These are phyloP conservation scores for Drosophila lacertosa DNA, from an alignment of 1,140 invertebrate species.

Conservation along the genomic window DNA sequence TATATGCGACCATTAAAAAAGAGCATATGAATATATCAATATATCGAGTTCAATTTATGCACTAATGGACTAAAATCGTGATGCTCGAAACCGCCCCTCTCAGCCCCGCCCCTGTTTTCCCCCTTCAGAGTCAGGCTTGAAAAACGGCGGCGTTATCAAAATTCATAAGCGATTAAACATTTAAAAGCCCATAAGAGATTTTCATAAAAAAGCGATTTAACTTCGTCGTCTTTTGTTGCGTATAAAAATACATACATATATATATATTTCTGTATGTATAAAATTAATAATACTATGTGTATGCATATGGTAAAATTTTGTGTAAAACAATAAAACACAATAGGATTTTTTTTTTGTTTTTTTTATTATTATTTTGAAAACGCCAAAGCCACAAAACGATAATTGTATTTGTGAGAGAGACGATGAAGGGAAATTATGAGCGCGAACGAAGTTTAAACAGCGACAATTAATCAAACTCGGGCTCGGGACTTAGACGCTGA, in stretches of 20 bases:
- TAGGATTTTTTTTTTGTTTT: conserved; percentile 36
- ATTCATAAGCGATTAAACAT: conserved; percentile 82
- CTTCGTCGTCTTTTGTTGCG: conserved; percentile 42
- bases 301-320: conserved; percentile 12
- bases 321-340: conserved; percentile 68
- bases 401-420: conserved; percentile 61
- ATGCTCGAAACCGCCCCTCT: not conserved
- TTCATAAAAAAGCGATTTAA: conserved; percentile 81
- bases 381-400: conserved; percentile 65
- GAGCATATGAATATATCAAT: conserved; percentile 8
- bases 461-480: conserved; percentile 72
- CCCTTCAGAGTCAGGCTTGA: conserved; percentile 30
- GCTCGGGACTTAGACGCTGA: conserved; percentile 35
- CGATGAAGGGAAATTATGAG: conserved; percentile 69
- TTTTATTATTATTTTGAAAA: conserved; percentile 48
- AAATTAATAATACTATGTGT: conserved; percentile 10
- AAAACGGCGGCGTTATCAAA: conserved; percentile 59
- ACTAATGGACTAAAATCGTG: conserved; percentile 1
- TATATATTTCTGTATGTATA: conserved; percentile 15
- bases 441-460: conserved; percentile 62
- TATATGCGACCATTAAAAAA: not conserved
- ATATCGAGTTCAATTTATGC: not conserved
- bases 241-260: conserved; percentile 44
- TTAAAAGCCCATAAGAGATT: conserved; percentile 82
- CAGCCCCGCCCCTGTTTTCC: not conserved